Base-by-base conservation (phyloP, 2,888 invertebrate genomes). In the Gryllus longicercus region DNA sequence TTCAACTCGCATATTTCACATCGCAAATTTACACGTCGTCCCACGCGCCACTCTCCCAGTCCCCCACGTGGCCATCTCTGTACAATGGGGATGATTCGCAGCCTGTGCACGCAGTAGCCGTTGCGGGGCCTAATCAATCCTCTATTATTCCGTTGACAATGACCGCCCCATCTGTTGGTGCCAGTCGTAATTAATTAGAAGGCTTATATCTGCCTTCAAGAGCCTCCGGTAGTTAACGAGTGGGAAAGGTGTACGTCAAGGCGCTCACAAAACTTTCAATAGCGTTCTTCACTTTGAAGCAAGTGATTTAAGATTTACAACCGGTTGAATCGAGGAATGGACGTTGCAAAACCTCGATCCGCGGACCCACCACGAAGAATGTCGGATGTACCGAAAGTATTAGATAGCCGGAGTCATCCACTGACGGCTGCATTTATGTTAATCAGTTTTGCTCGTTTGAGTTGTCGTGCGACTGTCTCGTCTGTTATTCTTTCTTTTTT, bases 201-300 rank as follows among this genome's bases (percentile, higher is more conserved):
- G n/a, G 63, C 63, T 63, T 63, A 14, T 63, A n/a, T n/a, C 63
- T 18, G 8, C 63, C 63, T 63, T 63, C 63, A 63, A n/a, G 16
- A 14, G n/a, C n/a, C 63, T 14, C n/a, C n/a, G 63, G 63, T 14
- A 63, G 63, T 63, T 63, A 63, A 63, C 63, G 63, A 63, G 63
- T 63, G 63, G 63, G 63, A 63, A 63, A 63, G 63, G n/a, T n/a
- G 63, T n/a, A 63, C 63, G 63, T 63, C 63, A 63, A n/a, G n/a
- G n/a, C 4, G 63, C 14, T n/a, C n/a, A 63, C 63, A 63, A 63
- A 63, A 63, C 63, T 18, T 63, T 63, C 63, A 63, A 63, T 63
- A 63, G 63, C 16, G n/a, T n/a, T 63, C 63, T 63, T 63, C 63
- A 63, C 63, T 63, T 63, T n/a, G 63, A 63, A 63, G 14, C 63